These are phyloP conservation scores for Lepidocyrtinus sp. DNA, from an alignment of 2,888 invertebrate genomes.

Conservation along the genomic window DNA sequence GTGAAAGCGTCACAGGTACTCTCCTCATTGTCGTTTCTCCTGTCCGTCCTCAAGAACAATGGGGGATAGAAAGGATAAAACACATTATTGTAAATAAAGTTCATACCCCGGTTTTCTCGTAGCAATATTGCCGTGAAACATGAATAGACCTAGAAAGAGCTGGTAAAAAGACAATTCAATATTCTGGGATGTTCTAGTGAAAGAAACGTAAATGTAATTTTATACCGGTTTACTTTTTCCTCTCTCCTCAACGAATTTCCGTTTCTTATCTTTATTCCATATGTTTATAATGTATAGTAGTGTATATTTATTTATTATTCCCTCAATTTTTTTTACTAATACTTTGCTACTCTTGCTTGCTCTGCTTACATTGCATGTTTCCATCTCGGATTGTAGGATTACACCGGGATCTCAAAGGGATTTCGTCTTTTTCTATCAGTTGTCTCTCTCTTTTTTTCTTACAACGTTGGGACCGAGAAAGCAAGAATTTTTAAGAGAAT, in stretches of 20 bases:
- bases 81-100: background rate
- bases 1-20: conserved; percentile 25
- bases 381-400: conserved; percentile 57
- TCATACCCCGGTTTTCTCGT: background rate
- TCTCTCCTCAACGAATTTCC: background rate
- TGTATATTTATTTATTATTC: conserved; percentile 2
- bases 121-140: background rate
- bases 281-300: background rate
- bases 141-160: background rate
- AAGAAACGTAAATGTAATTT: background rate
- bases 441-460: conserved; percentile 7
- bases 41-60: conserved; percentile 21
- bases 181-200: no score
- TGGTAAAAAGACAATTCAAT: conserved; percentile 2
- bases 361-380: conserved; percentile 54
- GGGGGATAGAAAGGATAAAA: background rate
- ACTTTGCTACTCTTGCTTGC: conserved; percentile 24
- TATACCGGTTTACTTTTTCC: conserved; percentile 13
- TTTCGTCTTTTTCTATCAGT: conserved; percentile 53
- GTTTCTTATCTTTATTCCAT: background rate
- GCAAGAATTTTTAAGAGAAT: background rate
- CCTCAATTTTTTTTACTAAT: conserved; percentile 22
- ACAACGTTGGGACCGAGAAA: background rate
- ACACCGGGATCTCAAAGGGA: conserved; percentile 54
- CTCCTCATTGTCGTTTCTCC: conserved; percentile 23